Conservation (phyloP, 1,140 invertebrate species). For the Lethocerus indicus region DNA sequence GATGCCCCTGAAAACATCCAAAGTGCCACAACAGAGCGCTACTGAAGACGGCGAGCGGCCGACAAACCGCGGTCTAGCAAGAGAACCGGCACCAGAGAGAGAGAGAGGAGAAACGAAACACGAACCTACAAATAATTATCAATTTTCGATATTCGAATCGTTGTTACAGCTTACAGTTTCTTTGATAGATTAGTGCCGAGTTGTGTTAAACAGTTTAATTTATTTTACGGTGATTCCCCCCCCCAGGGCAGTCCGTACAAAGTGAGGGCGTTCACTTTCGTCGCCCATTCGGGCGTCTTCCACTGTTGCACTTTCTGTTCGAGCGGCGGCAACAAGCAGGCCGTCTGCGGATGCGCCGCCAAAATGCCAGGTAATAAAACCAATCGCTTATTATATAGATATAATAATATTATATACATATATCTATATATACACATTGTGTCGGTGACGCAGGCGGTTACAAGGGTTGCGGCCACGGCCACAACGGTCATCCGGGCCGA, state of each 20-base stretch:
- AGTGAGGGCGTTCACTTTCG: conserved; percentile 23
- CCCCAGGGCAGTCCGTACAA: conserved; percentile 39
- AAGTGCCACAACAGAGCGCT: too few relatives aligned
- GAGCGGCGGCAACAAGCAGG: conserved; percentile 46
- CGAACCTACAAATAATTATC: too few relatives aligned
- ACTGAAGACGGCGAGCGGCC: too few relatives aligned
- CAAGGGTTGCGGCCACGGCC: conserved; percentile 60
- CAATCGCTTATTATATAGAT: not conserved
- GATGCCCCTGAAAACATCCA: too few relatives aligned
- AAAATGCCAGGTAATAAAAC: conserved; percentile 40
- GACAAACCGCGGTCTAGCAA: too few relatives aligned
- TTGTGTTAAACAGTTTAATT: too few relatives aligned
- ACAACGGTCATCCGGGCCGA: conserved; percentile 52
- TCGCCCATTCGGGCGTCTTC: conserved; percentile 43
- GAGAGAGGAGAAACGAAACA: too few relatives aligned
- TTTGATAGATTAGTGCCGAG: too few relatives aligned
- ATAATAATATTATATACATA: not conserved
- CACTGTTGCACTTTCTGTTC: conserved; percentile 72
- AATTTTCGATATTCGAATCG: too few relatives aligned
- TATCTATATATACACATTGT: not conserved
- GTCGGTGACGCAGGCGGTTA: conserved; percentile 37
- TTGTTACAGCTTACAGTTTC: too few relatives aligned
- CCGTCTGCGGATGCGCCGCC: conserved; percentile 47
- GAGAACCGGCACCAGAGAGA: too few relatives aligned
- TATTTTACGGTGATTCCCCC: conserved; percentile 25